Base-by-base conservation (phyloP, 2,797 vertebrate genomes). In the Nasua narica region DNA sequence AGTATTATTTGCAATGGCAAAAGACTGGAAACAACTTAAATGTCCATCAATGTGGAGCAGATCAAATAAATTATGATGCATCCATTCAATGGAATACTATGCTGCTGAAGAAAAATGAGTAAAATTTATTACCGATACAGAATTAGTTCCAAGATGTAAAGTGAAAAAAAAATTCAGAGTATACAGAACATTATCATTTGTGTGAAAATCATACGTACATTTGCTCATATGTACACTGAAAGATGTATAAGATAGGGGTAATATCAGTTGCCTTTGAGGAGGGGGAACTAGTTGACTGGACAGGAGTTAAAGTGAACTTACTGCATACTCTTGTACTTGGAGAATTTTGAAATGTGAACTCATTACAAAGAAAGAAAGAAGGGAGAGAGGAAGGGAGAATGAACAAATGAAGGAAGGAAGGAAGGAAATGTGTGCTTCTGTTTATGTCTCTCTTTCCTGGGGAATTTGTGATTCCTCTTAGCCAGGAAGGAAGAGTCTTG, bases 341-440 rank as follows among this genome's bases (percentile, higher is more conserved):
- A 21, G 32, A 58, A 96, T 50, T 95, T 97, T 83, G 69, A 92
- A 91, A 82, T 35, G 2, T 13, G 40, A 87, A 88, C 82, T 70
- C 29, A 69, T 72, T 92, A 56, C 74, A 35, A 35, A 67, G n/a
- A 43, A 94, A n/a, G 50, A 48, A 94, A n/a, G 50, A 48, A 86
- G 83, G 23, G 15, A 52, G 46, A n/a, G 32, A 69, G 62, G 18
- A 21, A 54, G 35, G 11, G 67, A 37, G 35, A 40, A 70, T 0
- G 11, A 40, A 37, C 19, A n/a, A 70, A 23, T 5, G 67, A 70
- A 25, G 2, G 69, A 70, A 14, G 21, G 23, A 72, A 43, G 37
- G 37, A n/a, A 70, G 56, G 23, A 27, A 54, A 29, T n/a, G 3
- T 67, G 35, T 84, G 56, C 35, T 86, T 72, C 82, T 92, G 14